Conservation (phyloP, 2,888 invertebrate species). For the Aelia acuminata region DNA sequence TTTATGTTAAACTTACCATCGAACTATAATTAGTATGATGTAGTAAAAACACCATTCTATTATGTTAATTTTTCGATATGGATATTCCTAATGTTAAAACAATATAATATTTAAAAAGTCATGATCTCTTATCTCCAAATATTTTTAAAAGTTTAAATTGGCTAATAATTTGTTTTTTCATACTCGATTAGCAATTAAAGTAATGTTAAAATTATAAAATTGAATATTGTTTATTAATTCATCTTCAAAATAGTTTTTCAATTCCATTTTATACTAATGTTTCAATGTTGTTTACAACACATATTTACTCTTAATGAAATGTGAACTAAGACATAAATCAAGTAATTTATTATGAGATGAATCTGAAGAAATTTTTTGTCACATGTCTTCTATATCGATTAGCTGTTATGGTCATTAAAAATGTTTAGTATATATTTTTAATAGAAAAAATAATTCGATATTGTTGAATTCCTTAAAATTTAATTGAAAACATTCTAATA, state of each 20-base stretch:
- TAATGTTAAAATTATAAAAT: background rate
- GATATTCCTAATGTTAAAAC: background rate
- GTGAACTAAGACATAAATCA: too few relatives aligned
- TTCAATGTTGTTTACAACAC: background rate
- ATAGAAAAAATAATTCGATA: too few relatives aligned
- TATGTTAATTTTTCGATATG: background rate
- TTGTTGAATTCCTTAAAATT: too few relatives aligned
- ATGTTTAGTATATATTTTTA: too few relatives aligned
- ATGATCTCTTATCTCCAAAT: conserved; percentile 30
- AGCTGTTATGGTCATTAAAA: too few relatives aligned
- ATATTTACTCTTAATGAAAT: background rate
- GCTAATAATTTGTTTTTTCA: background rate
- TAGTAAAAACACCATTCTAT: background rate
- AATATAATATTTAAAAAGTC: background rate
- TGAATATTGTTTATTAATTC: background rate
- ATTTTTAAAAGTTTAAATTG: background rate
- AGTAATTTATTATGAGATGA: too few relatives aligned
- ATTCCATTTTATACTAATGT: background rate
- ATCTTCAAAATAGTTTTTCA: background rate
- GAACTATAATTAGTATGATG: background rate
- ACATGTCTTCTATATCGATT: too few relatives aligned
- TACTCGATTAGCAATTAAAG: background rate
- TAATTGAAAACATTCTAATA: too few relatives aligned
- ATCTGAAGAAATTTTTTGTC: too few relatives aligned
- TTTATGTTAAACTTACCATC: conserved; percentile 16